These are phyloP conservation scores for Petroica traversi DNA, from an alignment of 2,113 vertebrate genomes.

Conservation along the genomic window DNA sequence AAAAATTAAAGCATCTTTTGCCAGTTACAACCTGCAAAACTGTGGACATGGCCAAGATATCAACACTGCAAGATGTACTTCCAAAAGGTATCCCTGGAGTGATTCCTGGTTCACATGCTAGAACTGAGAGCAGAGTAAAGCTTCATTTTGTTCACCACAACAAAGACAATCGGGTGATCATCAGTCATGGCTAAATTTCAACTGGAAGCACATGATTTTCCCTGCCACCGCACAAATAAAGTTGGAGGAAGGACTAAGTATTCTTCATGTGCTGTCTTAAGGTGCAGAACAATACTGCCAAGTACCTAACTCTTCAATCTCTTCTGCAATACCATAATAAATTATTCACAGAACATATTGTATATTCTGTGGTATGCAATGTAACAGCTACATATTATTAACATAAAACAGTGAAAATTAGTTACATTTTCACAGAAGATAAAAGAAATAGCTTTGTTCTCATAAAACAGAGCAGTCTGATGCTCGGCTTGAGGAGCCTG, in stretches of 20 bases:
- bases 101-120: background rate
- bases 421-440: background rate
- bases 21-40: background rate
- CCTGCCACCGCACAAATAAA: background rate
- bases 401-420: background rate
- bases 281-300: background rate
- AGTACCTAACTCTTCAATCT: background rate
- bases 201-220: background rate
- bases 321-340: background rate
- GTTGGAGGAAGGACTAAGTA: background rate
- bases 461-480: background rate
- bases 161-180: background rate
- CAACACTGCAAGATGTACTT: background rate
- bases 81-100: background rate
- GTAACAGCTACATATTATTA: background rate
- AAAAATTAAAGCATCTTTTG: background rate
- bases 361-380: background rate
- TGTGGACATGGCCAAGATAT: background rate
- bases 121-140: background rate
- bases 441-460: background rate
- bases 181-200: background rate
- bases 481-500: background rate
- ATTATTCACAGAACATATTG: background rate
- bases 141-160: background rate
- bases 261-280: background rate